Base-by-base conservation (phyloP, 2,113 vertebrate genomes). In the Calidris pygmaea region DNA sequence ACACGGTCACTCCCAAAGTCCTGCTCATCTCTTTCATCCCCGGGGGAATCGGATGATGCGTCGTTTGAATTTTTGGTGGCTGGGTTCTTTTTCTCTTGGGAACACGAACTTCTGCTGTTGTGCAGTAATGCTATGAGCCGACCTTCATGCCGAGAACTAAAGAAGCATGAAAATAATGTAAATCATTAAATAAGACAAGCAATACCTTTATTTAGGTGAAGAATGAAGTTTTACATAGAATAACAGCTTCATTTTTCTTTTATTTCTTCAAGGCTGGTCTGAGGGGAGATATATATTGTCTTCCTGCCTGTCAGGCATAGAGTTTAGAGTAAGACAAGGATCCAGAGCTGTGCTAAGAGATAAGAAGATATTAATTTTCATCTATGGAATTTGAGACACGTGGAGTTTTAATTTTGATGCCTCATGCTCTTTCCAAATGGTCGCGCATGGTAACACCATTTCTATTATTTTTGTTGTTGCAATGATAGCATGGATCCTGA, bases 31-130 rank as follows among this genome's bases (percentile, higher is more conserved):
- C 35, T 7, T n/a, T 12, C 12, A 3, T 12, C 34, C 26, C 34
- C 3, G 0, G 12, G 43, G 23, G 35, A n/a, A n/a, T 9, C 24
- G 32, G 3, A 2, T 2, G n/a, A 21, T 29, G 30, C 6, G 3
- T 13, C 18, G 1, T 50, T 59, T 34, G 87, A 10, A 11, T 34
- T 65, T 65, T 52, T 35, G 50, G 58, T 48, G 50, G 13, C 52
- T 72, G 13, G 0, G 5, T 20, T 41, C 22, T 47, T 53, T 59
- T 34, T 8, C 75, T 60, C 58, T 19, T 29, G 56, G 52, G 39
- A 76, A 5, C 7, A 0, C 5, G 7, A 72, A 21, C 43, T 35
- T 23, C 29, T 17, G 16, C 68, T 24, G 21, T 29, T 21, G 14
- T 17, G 45, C 10, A 12, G 34, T 35, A 14, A 5, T 2, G 10